These are phyloP conservation scores for Nesidiocoris tenuis DNA, from an alignment of 2,888 invertebrate species.

Conservation along the genomic window DNA sequence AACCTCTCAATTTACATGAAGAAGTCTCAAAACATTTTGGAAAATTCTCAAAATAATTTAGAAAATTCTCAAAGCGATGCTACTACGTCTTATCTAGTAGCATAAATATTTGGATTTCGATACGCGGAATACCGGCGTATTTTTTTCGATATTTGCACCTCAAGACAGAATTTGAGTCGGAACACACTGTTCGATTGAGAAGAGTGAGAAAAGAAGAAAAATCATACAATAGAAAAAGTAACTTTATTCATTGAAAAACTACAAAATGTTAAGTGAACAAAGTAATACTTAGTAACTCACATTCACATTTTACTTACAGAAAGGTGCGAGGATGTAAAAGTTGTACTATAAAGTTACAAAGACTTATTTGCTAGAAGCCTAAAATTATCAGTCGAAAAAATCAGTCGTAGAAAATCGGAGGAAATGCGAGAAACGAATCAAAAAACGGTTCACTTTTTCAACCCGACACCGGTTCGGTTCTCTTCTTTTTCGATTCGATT, in stretches of 20 bases:
- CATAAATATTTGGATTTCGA: too few species aligned
- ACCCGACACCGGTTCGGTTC: slow-evolving; percentile 6
- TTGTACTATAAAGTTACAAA: not conserved
- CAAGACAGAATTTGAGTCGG: too few species aligned
- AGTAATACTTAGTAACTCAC: not conserved
- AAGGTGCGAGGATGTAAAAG: too few species aligned
- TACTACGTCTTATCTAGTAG: too few species aligned
- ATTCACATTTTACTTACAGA: not conserved
- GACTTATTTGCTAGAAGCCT: not conserved
- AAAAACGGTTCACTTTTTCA: not conserved
- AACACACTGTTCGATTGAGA: too few species aligned
- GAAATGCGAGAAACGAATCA: not conserved
- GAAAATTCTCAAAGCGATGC: too few species aligned
- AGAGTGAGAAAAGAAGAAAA: too few species aligned
- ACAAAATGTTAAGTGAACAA: not conserved
- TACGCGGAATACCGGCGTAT: too few species aligned
- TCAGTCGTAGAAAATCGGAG: not conserved
- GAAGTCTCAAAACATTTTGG: too few species aligned
- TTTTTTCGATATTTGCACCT: too few species aligned
- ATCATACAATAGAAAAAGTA: not conserved
- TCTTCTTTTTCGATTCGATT: slow-evolving; percentile 23
- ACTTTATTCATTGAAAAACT: not conserved
- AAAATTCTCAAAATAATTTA: too few species aligned
- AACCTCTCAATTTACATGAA: too few species aligned
- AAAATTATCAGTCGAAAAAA: not conserved